Percentiles rank a stretch among this genome's conserved stretches.
Evolutionary conservation across 2,113 vertebrate genomes (phyloP).

Genomic region (Ancistrus triradiatus): DNA sequence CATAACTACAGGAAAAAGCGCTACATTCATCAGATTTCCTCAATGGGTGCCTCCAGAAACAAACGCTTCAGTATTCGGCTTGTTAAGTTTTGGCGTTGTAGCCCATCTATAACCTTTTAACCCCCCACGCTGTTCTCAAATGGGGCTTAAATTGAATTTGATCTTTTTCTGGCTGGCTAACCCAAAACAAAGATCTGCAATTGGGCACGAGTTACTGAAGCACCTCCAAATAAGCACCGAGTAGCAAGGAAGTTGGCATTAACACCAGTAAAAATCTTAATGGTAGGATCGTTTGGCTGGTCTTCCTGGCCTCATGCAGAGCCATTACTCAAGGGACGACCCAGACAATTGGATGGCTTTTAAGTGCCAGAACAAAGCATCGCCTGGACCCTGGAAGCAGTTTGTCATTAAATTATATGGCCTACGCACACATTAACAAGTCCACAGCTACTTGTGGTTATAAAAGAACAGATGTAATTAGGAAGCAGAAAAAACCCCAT

Average conservation of each 20-base stretch:
- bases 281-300: not conserved
- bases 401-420: not conserved
- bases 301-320: not conserved
- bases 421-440: no score
- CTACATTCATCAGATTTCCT: constrained; percentile 17
- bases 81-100: not conserved
- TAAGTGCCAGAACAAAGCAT: constrained; percentile 8
- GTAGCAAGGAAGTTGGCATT: not conserved
- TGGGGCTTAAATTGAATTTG: not conserved
- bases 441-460: no score
- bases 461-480: no score
- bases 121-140: not conserved
- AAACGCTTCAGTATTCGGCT: constrained; percentile 7
- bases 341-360: not conserved
- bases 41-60: constrained; percentile 6
- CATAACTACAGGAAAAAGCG: not conserved
- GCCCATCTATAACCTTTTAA: not conserved
- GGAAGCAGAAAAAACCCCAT: no score
- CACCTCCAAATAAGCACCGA: constrained; percentile 5
- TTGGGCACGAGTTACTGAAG: not conserved
- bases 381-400: not conserved
- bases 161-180: not conserved
- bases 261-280: constrained; percentile 11
- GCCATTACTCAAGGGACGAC: constrained; percentile 16
- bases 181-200: not conserved